Conservation (phyloP, 1,140 invertebrate species). For the Dendrolimus punctatus region DNA sequence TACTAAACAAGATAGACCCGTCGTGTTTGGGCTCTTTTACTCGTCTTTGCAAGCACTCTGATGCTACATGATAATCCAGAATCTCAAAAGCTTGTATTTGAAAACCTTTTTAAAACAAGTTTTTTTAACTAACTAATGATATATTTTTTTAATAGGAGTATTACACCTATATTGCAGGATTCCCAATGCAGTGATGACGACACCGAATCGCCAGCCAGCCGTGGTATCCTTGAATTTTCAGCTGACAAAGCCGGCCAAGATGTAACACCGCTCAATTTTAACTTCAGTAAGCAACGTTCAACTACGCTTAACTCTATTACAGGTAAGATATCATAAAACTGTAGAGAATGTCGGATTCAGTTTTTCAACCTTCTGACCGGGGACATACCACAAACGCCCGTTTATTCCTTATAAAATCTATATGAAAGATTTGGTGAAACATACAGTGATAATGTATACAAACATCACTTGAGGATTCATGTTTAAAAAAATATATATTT, state of each 20-base stretch:
- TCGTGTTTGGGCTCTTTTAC: too few relatives aligned
- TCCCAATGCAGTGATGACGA: slow-evolving; percentile 69
- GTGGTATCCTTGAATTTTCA: slow-evolving; percentile 87
- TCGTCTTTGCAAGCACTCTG: too few relatives aligned
- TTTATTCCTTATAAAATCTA: background rate
- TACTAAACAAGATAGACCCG: too few relatives aligned
- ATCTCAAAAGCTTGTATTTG: too few relatives aligned
- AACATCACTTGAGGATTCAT: too few relatives aligned
- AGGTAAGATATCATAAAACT: slow-evolving; percentile 63
- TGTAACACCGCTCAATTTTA: slow-evolving; percentile 88
- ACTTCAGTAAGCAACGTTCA: slow-evolving; percentile 81
- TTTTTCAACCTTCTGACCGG: slow-evolving; percentile 15
- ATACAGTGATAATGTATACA: too few relatives aligned
- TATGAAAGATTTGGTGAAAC: too few relatives aligned
- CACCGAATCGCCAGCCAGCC: slow-evolving; percentile 71
- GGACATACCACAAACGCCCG: slow-evolving; percentile 22
- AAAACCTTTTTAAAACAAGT: too few relatives aligned
- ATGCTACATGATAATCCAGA: too few relatives aligned
- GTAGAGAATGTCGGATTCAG: slow-evolving; percentile 28
- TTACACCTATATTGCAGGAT: slow-evolving; percentile 28
- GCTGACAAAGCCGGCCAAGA: slow-evolving; percentile 92
- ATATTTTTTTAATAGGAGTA: too few relatives aligned
- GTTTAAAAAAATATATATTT: too few relatives aligned
- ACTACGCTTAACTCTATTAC: slow-evolving; percentile 83
- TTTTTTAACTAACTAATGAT: too few relatives aligned